Percentiles rank a stretch among this genome's conserved stretches.
Conservation (phyloP, 2,888 invertebrate genomes). For the Drosophila pegasa region DNA sequence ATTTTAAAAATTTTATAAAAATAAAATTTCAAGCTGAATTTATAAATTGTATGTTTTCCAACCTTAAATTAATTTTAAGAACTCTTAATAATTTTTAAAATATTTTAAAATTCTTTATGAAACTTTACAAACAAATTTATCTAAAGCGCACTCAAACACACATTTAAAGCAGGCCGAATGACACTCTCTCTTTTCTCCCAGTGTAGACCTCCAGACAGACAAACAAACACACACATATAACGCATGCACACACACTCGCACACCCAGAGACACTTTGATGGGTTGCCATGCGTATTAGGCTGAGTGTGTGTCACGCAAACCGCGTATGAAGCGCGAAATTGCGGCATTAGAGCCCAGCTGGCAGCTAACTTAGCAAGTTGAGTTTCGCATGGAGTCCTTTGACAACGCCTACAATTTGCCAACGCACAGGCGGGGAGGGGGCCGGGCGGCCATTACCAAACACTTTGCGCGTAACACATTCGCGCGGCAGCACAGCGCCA, state of each 20-base stretch:
- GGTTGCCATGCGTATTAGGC: conserved; percentile 16
- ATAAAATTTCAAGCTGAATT: too few relatives aligned
- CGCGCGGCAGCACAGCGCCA: conserved; percentile 4
- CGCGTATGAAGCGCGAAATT: conserved; percentile 74
- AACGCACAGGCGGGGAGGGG: neutral
- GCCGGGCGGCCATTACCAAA: conserved; percentile 63
- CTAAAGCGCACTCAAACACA: neutral
- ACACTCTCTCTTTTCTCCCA: neutral
- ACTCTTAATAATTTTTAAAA: too few relatives aligned
- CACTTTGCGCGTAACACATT: conserved; percentile 64
- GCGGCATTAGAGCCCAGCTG: conserved; percentile 59
- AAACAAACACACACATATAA: neutral
- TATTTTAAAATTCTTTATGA: too few relatives aligned
- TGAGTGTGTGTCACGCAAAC: conserved; percentile 61
- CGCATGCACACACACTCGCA: neutral
- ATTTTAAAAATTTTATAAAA: too few relatives aligned
- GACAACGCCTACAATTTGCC: conserved; percentile 69
- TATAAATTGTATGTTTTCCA: too few relatives aligned
- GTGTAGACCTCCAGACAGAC: neutral
- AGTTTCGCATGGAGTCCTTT: conserved; percentile 26
- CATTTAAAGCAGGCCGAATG: neutral
- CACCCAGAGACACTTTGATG: conserved; percentile 4
- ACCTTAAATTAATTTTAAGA: too few relatives aligned
- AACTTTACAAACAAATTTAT: too few relatives aligned
- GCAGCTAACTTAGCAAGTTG: conserved; percentile 32